A percentile compares a stretch with the other conserved stretches of the same genome.
phyloP scores from a whole-genome alignment of 92 coral and sea anemone species.

The Parazoanthus swiftii region DNA sequence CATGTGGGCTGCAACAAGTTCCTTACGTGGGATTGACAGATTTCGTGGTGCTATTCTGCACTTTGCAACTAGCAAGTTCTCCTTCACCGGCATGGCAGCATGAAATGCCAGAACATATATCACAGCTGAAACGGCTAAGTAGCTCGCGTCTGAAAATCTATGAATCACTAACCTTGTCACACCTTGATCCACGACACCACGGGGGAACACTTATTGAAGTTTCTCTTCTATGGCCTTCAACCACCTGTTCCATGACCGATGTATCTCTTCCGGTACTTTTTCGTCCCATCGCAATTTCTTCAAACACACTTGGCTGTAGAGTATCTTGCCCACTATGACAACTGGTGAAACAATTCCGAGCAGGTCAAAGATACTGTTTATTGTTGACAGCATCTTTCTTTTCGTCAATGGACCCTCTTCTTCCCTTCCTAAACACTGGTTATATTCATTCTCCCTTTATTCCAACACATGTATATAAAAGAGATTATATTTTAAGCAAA shows the following conservation, averaged over 20 bases:
- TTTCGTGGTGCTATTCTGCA: constrained; percentile 61
- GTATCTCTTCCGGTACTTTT: constrained; percentile 40
- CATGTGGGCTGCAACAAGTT: constrained; percentile 59
- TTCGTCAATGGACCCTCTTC: constrained; percentile 50
- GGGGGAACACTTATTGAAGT: neutral
- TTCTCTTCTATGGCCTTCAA: neutral
- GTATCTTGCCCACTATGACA: constrained; percentile 44
- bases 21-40: constrained; percentile 54
- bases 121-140: constrained; percentile 47
- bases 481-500: no score
- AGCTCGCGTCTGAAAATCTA: constrained; percentile 66
- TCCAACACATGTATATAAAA: no score
- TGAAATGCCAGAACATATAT: constrained; percentile 43
- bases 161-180: constrained; percentile 39
- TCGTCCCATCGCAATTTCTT: constrained; percentile 56
- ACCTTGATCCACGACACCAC: constrained; percentile 17
- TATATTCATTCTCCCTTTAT: no score
- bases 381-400: constrained; percentile 54
- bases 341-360: constrained; percentile 61
- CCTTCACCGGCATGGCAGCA: constrained; percentile 27
- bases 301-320: constrained; percentile 52
- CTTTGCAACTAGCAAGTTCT: constrained; percentile 60
- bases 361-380: constrained; percentile 60
- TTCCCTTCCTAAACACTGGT: neutral
- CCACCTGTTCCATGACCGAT: constrained; percentile 50